A percentile compares a stretch with the other conserved stretches of the same genome.
These are phyloP conservation scores for Rhodophaea formosa DNA, from an alignment of 2,888 invertebrate genomes.

Conservation along the genomic window DNA sequence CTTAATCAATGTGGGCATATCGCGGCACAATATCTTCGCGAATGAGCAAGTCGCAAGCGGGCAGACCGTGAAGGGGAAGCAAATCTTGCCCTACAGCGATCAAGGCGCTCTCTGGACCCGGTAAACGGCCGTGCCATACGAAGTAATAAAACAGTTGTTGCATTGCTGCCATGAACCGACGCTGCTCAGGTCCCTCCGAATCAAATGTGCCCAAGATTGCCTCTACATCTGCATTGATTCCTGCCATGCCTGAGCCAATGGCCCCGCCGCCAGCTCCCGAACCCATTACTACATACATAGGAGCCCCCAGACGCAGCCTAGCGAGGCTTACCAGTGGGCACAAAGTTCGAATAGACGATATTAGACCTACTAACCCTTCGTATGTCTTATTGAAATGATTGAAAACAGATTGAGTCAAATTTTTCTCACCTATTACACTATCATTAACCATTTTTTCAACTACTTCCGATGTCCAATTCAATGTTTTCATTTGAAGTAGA, in stretches of 20 bases:
- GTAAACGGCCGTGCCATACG: slow-evolving; percentile 87
- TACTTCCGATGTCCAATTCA: slow-evolving; percentile 84
- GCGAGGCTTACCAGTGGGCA: slow-evolving; percentile 88
- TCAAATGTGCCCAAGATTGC: slow-evolving; percentile 90
- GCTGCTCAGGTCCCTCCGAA: slow-evolving; percentile 86
- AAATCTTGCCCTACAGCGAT: slow-evolving; percentile 87
- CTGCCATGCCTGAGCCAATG: slow-evolving; percentile 60
- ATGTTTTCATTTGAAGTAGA: slow-evolving; percentile 80
- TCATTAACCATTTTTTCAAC: slow-evolving; percentile 83
- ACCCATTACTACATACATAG: slow-evolving; percentile 88
- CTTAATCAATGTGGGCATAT: slow-evolving; percentile 88
- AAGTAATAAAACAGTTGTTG: slow-evolving; percentile 91
- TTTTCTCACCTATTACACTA: slow-evolving; percentile 83
- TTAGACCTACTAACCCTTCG: slow-evolving; percentile 85
- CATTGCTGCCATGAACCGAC: slow-evolving; percentile 88
- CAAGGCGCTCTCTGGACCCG: slow-evolving; percentile 82
- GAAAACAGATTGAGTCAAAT: slow-evolving; percentile 83
- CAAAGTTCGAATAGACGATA: slow-evolving; percentile 89
- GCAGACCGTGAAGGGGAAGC: slow-evolving; percentile 83
- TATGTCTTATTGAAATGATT: slow-evolving; percentile 85
- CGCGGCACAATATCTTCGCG: slow-evolving; percentile 86
- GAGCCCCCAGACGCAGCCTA: slow-evolving; percentile 82
- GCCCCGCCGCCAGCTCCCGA: slow-evolving; percentile 77
- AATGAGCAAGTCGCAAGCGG: slow-evolving; percentile 90
- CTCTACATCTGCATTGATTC: slow-evolving; percentile 84